Evolutionary conservation across 1,140 invertebrate species (phyloP).

Genomic region (Trichogramma pretiosum): DNA sequence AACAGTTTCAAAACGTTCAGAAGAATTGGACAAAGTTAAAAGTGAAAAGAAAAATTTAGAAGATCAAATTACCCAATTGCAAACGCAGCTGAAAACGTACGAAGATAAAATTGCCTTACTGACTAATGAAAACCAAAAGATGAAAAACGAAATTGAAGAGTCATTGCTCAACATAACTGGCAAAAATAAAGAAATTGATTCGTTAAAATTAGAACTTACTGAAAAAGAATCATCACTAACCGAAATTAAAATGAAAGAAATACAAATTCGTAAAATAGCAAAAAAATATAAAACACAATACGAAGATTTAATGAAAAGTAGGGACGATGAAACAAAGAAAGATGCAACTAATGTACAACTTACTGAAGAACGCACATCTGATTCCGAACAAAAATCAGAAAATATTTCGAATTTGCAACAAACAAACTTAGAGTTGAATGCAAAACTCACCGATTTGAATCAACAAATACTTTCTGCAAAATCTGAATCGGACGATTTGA

Average conservation of each 20-base stretch:
- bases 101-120: constrained; percentile 45
- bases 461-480: constrained; percentile 49
- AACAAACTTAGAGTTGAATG: constrained; percentile 35
- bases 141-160: constrained; percentile 51
- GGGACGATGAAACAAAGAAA: constrained; percentile 54
- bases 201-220: constrained; percentile 59
- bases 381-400: constrained; percentile 45
- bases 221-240: constrained; percentile 59
- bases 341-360: constrained; percentile 37
- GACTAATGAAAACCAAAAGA: constrained; percentile 44
- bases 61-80: constrained; percentile 56
- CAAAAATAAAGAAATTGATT: constrained; percentile 53
- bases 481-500: constrained; percentile 56
- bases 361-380: constrained; percentile 30
- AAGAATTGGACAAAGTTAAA: constrained; percentile 55
- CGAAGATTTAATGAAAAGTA: constrained; percentile 59
- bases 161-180: constrained; percentile 44
- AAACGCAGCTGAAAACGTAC: constrained; percentile 46
- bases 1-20: constrained; percentile 53
- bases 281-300: constrained; percentile 85
- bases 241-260: constrained; percentile 68
- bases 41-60: constrained; percentile 65
- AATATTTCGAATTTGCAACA: constrained; percentile 46
- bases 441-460: constrained; percentile 55
- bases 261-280: constrained; percentile 81